phyloP scores from a whole-genome alignment of 2,797 vertebrate genomes.

The Cryptoblepharus egeriae region DNA sequence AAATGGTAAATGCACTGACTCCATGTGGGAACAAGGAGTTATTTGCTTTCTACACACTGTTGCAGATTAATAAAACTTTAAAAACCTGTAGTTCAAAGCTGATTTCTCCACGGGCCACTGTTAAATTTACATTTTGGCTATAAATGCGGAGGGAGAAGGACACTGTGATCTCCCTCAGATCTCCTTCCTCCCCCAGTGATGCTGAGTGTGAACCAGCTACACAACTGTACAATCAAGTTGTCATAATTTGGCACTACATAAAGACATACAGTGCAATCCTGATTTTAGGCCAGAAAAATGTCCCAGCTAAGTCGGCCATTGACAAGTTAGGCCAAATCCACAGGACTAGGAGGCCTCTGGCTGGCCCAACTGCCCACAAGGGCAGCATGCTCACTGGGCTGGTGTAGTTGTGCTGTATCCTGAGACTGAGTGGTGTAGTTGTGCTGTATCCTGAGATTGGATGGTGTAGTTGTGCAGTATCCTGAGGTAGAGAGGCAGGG shows the following conservation, averaged over 20 bases:
- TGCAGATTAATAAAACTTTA: constrained; percentile 48
- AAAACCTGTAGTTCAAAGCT: constrained; percentile 30
- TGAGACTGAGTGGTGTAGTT: no score
- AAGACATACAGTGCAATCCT: neutral
- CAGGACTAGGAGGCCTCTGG: no score
- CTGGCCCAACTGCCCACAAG: no score
- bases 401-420: no score
- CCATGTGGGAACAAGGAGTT: constrained; percentile 26
- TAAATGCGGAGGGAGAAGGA: neutral
- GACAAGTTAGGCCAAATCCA: no score
- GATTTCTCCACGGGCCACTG: neutral
- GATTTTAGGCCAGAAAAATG: no score
- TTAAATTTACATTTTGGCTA: constrained; percentile 11
- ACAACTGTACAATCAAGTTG: neutral
- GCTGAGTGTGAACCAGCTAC: constrained; percentile 8
- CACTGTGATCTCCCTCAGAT: neutral
- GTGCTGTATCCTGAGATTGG: no score
- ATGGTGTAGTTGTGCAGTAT: no score
- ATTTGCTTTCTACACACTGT: constrained; percentile 14
- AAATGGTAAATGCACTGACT: constrained; percentile 10
- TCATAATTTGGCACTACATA: neutral
- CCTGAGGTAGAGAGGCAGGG: no score
- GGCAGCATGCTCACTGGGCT: no score
- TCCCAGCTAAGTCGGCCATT: no score
- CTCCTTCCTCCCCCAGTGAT: neutral